Evolutionary conservation across 2,113 vertebrate genomes (phyloP).

Genomic region (Notothenia coriiceps): DNA sequence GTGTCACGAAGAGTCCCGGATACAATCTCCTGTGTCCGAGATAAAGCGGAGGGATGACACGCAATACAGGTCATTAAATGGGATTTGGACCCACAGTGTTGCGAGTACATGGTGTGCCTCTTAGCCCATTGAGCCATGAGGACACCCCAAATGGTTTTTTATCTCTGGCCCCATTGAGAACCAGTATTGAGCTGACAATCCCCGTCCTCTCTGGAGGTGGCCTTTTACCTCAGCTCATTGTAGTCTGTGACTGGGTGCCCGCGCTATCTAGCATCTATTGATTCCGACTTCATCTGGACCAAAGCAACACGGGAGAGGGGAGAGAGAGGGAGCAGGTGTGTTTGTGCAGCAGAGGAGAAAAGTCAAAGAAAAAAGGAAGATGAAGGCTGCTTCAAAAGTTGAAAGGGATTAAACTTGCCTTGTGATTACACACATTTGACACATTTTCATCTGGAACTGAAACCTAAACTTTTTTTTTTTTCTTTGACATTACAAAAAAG

Average conservation of each 20-base stretch:
- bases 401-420: conserved; percentile 25
- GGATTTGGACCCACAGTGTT: conserved; percentile 72
- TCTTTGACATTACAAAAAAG: neutral
- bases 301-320: conserved; percentile 47
- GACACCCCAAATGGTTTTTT: conserved; percentile 80
- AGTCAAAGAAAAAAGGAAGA: conserved; percentile 22
- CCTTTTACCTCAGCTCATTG: conserved; percentile 79
- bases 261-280: conserved; percentile 79
- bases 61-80: conserved; percentile 74
- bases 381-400: conserved; percentile 40
- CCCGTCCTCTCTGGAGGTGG: conserved; percentile 74
- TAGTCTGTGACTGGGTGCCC: conserved; percentile 69
- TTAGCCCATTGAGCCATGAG: conserved; percentile 78
- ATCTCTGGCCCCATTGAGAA: conserved; percentile 74
- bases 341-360: conserved; percentile 40
- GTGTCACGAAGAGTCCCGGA: conserved; percentile 6
- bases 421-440: conserved; percentile 9
- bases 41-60: conserved; percentile 70
- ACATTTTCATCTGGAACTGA: conserved; percentile 2
- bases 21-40: conserved; percentile 24
- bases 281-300: conserved; percentile 78
- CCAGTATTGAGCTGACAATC: conserved; percentile 79
- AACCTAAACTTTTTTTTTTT: neutral
- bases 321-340: conserved; percentile 13
- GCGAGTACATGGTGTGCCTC: conserved; percentile 72